Conservation (phyloP, 92 coral and sea anemone genomes). For the Porites rus region DNA sequence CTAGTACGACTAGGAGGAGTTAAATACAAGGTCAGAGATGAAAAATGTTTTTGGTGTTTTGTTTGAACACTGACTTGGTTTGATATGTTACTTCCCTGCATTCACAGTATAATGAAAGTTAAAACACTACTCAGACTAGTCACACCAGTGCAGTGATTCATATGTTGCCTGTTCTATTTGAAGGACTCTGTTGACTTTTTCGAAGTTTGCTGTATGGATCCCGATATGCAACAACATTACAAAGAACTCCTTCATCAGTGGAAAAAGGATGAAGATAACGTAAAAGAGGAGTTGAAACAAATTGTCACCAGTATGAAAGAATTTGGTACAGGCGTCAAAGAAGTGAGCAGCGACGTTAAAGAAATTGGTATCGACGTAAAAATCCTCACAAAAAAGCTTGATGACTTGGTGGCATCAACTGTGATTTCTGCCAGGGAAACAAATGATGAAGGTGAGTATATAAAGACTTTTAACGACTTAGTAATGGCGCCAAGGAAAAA, state of each 20-base stretch:
- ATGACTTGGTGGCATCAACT: not conserved
- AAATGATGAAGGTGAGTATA: not conserved
- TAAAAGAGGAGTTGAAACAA: conserved; percentile 4
- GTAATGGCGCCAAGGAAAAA: too few relatives aligned
- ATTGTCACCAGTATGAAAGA: not conserved
- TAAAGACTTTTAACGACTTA: not conserved
- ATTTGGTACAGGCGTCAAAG: too few relatives aligned
- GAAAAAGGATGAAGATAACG: conserved; percentile 21
- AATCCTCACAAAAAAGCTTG: not conserved
- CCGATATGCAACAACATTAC: conserved; percentile 50
- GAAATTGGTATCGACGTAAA: not conserved
- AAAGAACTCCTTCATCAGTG: conserved; percentile 32
- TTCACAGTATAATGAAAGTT: not conserved
- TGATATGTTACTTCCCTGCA: not conserved
- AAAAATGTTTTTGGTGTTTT: too few relatives aligned
- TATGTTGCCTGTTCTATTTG: not conserved
- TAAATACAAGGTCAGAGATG: not conserved
- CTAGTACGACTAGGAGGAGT: conserved; percentile 51
- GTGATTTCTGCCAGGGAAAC: not conserved
- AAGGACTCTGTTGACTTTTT: conserved; percentile 27
- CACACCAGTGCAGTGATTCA: not conserved
- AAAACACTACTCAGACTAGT: not conserved
- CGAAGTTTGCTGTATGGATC: conserved; percentile 44
- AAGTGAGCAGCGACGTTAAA: not conserved
- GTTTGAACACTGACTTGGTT: too few relatives aligned